These are phyloP conservation scores for Macaria liturata DNA, from an alignment of 2,888 invertebrate species.

Conservation along the genomic window DNA sequence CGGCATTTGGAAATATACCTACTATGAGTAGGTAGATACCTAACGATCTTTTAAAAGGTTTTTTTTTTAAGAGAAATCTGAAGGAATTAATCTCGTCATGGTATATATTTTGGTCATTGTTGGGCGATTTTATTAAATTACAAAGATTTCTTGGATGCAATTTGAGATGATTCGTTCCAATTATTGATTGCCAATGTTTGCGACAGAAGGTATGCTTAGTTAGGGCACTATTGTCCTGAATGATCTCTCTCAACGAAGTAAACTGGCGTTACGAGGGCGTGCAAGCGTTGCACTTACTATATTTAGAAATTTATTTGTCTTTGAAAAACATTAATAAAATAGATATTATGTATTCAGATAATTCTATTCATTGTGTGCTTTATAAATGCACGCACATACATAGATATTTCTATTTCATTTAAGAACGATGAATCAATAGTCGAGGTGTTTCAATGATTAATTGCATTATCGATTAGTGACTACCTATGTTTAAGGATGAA, in stretches of 20 bases:
- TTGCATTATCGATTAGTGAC: too few relatives aligned
- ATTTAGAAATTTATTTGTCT: too few relatives aligned
- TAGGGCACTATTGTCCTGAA: not conserved
- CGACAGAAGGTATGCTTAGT: not conserved
- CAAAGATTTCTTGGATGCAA: not conserved
- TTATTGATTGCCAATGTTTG: not conserved
- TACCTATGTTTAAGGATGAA: too few relatives aligned
- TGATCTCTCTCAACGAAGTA: not conserved
- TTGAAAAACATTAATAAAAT: too few relatives aligned
- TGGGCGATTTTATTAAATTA: not conserved
- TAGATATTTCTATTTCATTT: too few relatives aligned
- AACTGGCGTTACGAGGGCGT: too few relatives aligned
- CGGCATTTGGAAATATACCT: slow-evolving; percentile 18
- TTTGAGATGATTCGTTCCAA: not conserved
- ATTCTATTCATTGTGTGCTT: too few relatives aligned
- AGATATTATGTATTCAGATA: too few relatives aligned
- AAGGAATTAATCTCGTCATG: slow-evolving; percentile 5
- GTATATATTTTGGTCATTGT: not conserved
- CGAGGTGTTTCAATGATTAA: too few relatives aligned
- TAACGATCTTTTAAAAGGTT: not conserved
- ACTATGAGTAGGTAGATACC: not conserved
- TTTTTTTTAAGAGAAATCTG: slow-evolving; percentile 16
- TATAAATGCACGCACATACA: too few relatives aligned
- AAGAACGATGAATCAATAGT: too few relatives aligned
- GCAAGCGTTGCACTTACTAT: too few relatives aligned